Base-by-base conservation (phyloP, 2,888 invertebrate species). In the Galerucella calmariensis region DNA sequence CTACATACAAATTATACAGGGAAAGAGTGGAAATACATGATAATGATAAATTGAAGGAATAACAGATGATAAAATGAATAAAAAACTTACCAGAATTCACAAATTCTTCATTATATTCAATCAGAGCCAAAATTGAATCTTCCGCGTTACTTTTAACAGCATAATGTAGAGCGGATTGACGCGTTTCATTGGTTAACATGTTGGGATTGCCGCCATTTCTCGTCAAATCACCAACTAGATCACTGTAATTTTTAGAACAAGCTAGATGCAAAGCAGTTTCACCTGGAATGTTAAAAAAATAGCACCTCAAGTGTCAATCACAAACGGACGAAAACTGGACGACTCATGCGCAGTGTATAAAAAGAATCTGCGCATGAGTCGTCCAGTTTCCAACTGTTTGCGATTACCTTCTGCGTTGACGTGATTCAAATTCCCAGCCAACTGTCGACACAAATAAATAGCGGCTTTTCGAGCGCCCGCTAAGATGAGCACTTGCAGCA, bases 121-220 rank as follows among this genome's bases (percentile, higher is more conserved):
- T 90, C 78, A 97, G 91, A 0, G 92, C 92, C 69, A 91, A 85
- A 20, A 96, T 92, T 24, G 93, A 92, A 6, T 90, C 90, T 72
- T 91, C 89, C 77, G 94, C 91, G 83, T 93, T 91, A 80, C 91
- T 91, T 63, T 91, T 87, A 2, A 97, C 93, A 0, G 97, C 96
- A 81, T 96, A 89, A 86, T 97, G 97, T 35, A 97, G 89, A 0
- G 97, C 93, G 0, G 95, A 93, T 87, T 94, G 94, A 74, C 93
- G 90, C 81, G 87, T 86, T 46, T 88, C 86, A 78, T 87, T 88
- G 0, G 95, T 94, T 85, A 95, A 92, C 59, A 94, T 80, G 84
- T 95, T 96, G 0, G 94, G 92, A 79, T 93, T 91, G 0, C 94
- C 94, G 12, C 94, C 94, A 75, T 90, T 89, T 75, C 92, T 90